phyloP scores from a whole-genome alignment of 2,113 vertebrate species.

The Ovis aries region ARS-UI_Ramb_v3.0 NC_056054.1:9231501-9232000 shows the following conservation, averaged over 20 bases:
- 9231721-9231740: not conserved
- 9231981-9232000: not conserved
- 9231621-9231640: not conserved
- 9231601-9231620: not conserved
- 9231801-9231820: not conserved
- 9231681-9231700: not conserved
- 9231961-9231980: not conserved
- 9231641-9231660: not conserved
- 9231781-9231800: not conserved
- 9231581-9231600: not conserved
- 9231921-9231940: not conserved
- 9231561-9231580: not conserved
- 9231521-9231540: not conserved
- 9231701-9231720: not conserved
- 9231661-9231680: not conserved
- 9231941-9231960: not conserved
- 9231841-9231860: not conserved
- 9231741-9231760: not conserved
- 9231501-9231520: not conserved
- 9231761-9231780: not conserved
- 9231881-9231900: not conserved
- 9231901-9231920: not conserved
- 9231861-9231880: not conserved
- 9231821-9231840: not conserved
- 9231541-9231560: not conserved